A percentile compares a stretch with the other conserved stretches of the same genome.
phyloP scores from a whole-genome alignment of 2,888 invertebrate species.

The Leucophora obtusa region DNA sequence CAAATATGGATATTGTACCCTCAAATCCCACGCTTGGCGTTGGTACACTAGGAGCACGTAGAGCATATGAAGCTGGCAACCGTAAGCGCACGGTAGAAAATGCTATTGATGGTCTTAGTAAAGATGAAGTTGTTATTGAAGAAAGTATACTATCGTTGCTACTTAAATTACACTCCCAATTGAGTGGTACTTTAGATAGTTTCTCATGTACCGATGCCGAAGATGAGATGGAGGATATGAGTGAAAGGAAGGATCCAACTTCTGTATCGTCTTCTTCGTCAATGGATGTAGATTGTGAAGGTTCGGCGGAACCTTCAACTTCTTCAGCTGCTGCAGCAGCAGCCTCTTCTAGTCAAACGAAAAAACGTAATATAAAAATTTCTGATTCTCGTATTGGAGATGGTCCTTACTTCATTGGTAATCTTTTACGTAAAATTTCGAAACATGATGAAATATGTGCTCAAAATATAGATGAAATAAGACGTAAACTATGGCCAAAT shows the following conservation, averaged over 20 bases:
- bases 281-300: slow-evolving; percentile 77
- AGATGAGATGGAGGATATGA: slow-evolving; percentile 52
- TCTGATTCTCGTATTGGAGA: slow-evolving; percentile 84
- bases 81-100: slow-evolving; percentile 77
- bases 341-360: slow-evolving; percentile 68
- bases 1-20: slow-evolving; percentile 79
- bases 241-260: slow-evolving; percentile 15
- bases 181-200: slow-evolving; percentile 90
- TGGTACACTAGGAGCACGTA: slow-evolving; percentile 67
- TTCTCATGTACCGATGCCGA: slow-evolving; percentile 82
- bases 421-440: slow-evolving; percentile 87
- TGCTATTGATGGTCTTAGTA: slow-evolving; percentile 77
- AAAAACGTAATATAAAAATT: slow-evolving; percentile 70
- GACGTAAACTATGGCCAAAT: slow-evolving; percentile 88
- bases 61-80: slow-evolving; percentile 71
- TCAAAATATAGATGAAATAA: slow-evolving; percentile 84
- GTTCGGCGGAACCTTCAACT: slow-evolving; percentile 72
- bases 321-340: slow-evolving; percentile 59
- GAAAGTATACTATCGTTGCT: slow-evolving; percentile 94
- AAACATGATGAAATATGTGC: slow-evolving; percentile 85
- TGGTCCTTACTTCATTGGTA: slow-evolving; percentile 91
- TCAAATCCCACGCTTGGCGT: slow-evolving; percentile 73
- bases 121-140: slow-evolving; percentile 83
- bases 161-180: slow-evolving; percentile 92
- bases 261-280: slow-evolving; percentile 52